Conservation (phyloP, 1,140 invertebrate genomes). For the Tetragonula clypearis region DNA sequence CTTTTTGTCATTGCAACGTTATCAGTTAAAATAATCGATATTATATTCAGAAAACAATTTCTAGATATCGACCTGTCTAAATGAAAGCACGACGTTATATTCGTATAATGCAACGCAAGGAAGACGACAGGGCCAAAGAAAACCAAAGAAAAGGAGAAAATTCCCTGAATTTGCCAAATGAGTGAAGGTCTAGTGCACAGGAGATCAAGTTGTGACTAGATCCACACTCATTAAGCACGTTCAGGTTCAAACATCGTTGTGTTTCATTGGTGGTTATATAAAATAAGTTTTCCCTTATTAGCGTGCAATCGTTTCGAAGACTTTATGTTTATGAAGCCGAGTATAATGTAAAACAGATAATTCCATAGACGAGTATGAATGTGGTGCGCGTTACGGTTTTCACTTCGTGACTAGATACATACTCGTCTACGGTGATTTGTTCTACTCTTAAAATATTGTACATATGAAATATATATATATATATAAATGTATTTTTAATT, state of each 20-base stretch:
- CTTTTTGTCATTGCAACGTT: conserved; percentile 11
- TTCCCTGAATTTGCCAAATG: conserved; percentile 81
- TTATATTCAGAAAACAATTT: neutral
- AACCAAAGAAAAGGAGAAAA: neutral
- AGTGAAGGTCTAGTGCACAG: conserved; percentile 88
- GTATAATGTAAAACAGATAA: conserved; percentile 68
- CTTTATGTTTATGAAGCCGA: neutral
- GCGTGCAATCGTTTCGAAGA: neutral
- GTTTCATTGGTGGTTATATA: neutral
- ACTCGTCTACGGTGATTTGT: conserved; percentile 89
- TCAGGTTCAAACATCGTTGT: conserved; percentile 61
- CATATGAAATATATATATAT: neutral
- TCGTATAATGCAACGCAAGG: neutral
- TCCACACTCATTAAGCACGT: conserved; percentile 91
- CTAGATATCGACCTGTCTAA: neutral
- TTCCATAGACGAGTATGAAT: conserved; percentile 89
- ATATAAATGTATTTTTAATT: neutral
- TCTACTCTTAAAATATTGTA: conserved; percentile 51
- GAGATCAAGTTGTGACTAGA: conserved; percentile 88
- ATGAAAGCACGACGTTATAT: neutral
- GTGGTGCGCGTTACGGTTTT: conserved; percentile 86
- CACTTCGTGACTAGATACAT: conserved; percentile 91
- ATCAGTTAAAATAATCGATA: conserved; percentile 1
- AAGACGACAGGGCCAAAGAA: neutral
- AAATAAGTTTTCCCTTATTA: neutral